Base-by-base conservation (phyloP, 2,888 invertebrate species). In the Dasypogon diadema region DNA sequence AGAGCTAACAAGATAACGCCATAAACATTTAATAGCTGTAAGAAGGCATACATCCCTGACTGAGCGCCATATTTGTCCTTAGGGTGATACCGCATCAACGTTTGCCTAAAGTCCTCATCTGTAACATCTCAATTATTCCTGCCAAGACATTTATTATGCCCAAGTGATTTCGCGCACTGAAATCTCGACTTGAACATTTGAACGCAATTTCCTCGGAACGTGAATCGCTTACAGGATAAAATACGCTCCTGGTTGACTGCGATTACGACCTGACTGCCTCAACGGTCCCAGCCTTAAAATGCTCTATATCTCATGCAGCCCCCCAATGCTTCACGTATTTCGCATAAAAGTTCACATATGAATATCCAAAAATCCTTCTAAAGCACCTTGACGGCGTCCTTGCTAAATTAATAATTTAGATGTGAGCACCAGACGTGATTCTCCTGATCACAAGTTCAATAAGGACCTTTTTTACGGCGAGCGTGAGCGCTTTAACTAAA, bases 71-170 rank as follows among this genome's bases (percentile, higher is more conserved):
- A 30, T 30, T 30, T 30, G 30, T 30, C 8, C 8, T 30, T 5
- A 30, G 30, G 30, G 30, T 8, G 42, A 46, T n/a, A 16, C 10
- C 12, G 18, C 2, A 10, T 34, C 12, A 30, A 30, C 18, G 37
- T 60, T 48, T 26, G 48, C 14, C 22, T n/a, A 48, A 48, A 34
- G 48, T 24, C 14, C 48, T 68, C 65, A 24, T 16, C 48, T 46
- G 26, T 48, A 48, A 68, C 48, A 48, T 48, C 48, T 68, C 48
- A 68, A 68, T 68, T 68, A 68, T 68, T 46, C 21, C 22, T 21
- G 8, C 65, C 48, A 68, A 48, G 48, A 24, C 46, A 48, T 68
- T 68, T 68, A 68, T 48, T 68, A 68, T 68, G 65, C 65, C 48
- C 65, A 68, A 68, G 46, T 68, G 65, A 68, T 46, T 48, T 48